Percentiles rank a stretch among this genome's conserved stretches.
Evolutionary conservation across 2,113 vertebrate genomes (phyloP).

Genomic region (Xiphophorus maculatus): DNA sequence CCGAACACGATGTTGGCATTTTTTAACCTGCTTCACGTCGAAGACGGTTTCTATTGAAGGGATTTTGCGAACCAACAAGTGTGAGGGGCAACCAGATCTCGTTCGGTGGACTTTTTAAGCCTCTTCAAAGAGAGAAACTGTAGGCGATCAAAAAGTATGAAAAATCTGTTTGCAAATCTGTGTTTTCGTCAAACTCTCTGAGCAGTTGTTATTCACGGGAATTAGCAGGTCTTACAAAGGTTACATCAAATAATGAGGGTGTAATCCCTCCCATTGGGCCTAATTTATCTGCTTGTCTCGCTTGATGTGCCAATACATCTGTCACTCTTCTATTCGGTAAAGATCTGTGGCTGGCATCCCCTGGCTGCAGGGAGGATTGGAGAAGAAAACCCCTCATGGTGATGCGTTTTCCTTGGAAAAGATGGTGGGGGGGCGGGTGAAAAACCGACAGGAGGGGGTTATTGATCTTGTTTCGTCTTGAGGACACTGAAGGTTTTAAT

Average conservation of each 20-base stretch:
- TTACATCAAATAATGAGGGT: conserved; percentile 13
- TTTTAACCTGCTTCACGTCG: no score
- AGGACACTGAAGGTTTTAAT: conserved; percentile 43
- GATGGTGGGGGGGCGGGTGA: background rate
- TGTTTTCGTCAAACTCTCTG: background rate
- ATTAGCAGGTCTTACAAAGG: conserved; percentile 13
- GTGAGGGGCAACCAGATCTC: background rate
- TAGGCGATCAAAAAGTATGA: no score
- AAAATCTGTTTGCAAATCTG: no score
- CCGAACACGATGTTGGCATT: no score
- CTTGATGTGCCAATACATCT: conserved; percentile 30
- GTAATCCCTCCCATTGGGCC: background rate
- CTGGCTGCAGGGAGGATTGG: conserved; percentile 41
- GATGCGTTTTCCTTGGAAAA: conserved; percentile 55
- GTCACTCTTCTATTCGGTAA: conserved; percentile 6
- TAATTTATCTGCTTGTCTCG: conserved; percentile 10
- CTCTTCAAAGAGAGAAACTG: background rate
- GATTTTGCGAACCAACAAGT: background rate
- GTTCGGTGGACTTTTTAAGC: background rate
- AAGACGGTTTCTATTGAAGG: background rate
- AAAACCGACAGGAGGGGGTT: conserved; percentile 45
- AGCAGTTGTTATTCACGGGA: conserved; percentile 9
- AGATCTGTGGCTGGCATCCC: conserved; percentile 29
- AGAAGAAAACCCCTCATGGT: conserved; percentile 58
- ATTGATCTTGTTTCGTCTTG: conserved; percentile 49